phyloP scores from a whole-genome alignment of 2,888 invertebrate genomes.

The Notocelia uddmanniana region DNA sequence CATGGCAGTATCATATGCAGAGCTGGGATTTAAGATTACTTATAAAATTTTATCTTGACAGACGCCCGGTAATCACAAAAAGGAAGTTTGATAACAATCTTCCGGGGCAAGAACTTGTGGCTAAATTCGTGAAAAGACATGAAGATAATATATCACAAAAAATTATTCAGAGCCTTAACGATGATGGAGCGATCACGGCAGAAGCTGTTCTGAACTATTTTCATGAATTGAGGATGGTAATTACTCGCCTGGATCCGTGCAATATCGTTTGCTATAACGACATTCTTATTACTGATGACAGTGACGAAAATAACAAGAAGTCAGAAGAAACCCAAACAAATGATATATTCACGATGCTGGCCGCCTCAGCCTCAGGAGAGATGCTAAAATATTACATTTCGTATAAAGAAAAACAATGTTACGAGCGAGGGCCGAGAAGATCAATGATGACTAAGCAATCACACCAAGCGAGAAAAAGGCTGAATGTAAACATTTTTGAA shows the following conservation, averaged over 20 bases:
- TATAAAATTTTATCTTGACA: slow-evolving; percentile 31
- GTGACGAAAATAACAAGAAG: neutral
- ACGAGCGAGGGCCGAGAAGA: slow-evolving; percentile 9
- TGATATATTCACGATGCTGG: slow-evolving; percentile 13
- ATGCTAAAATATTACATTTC: slow-evolving; percentile 6
- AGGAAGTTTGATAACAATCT: slow-evolving; percentile 27
- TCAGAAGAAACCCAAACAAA: slow-evolving; percentile 1
- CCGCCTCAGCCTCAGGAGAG: slow-evolving; percentile 15
- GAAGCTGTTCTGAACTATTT: slow-evolving; percentile 22
- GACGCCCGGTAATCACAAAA: slow-evolving; percentile 21
- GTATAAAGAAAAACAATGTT: slow-evolving; percentile 16
- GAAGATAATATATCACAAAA: slow-evolving; percentile 22
- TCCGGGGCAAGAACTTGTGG: slow-evolving; percentile 12
- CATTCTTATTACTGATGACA: neutral
- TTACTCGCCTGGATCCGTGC: slow-evolving; percentile 2
- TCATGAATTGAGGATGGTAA: slow-evolving; percentile 14
- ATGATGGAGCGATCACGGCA: slow-evolving; percentile 10
- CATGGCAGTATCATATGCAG: slow-evolving; percentile 23
- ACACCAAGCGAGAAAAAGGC: slow-evolving; percentile 2
- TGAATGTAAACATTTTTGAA: slow-evolving; percentile 12
- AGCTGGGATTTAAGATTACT: slow-evolving; percentile 23
- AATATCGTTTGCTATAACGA: slow-evolving; percentile 21
- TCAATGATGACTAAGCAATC: slow-evolving; percentile 22
- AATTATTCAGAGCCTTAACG: slow-evolving; percentile 14
- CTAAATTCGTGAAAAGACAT: slow-evolving; percentile 12